phyloP scores from a whole-genome alignment of 2,888 invertebrate genomes.

The Pandemis corylana region DNA sequence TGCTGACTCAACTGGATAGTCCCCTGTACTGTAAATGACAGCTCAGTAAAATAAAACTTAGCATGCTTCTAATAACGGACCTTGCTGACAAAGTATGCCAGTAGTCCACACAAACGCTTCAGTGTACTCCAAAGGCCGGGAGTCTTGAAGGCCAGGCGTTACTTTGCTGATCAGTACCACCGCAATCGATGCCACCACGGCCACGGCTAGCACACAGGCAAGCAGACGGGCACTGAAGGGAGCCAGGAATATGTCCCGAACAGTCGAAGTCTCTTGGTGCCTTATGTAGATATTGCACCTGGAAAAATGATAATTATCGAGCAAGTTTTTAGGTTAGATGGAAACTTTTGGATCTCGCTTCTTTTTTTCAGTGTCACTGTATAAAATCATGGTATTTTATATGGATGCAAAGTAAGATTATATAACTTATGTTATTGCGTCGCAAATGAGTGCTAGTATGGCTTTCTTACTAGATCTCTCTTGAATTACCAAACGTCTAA shows the following conservation, averaged over 20 bases:
- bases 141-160: conserved; percentile 67
- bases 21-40: background rate
- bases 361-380: too few species aligned
- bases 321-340: background rate
- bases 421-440: too few species aligned
- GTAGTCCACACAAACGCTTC: conserved; percentile 87
- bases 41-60: background rate
- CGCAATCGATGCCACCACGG: conserved; percentile 75
- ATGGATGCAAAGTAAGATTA: too few species aligned
- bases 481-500: too few species aligned
- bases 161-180: conserved; percentile 80
- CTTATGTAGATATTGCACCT: conserved; percentile 87
- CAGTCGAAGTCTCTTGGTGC: conserved; percentile 85
- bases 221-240: conserved; percentile 85
- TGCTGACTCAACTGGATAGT: too few species aligned
- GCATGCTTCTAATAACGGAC: conserved; percentile 55
- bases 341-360: too few species aligned
- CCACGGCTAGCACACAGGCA: conserved; percentile 81
- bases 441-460: too few species aligned
- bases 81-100: conserved; percentile 87
- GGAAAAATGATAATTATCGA: conserved; percentile 37
- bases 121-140: conserved; percentile 69
- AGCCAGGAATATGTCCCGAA: conserved; percentile 86
- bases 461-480: too few species aligned
- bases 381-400: too few species aligned